Evolutionary conservation across 2,888 invertebrate species (phyloP), one percentile per base, ranked within the genome.

Genomic region (Euplexia lucipara): DNA sequence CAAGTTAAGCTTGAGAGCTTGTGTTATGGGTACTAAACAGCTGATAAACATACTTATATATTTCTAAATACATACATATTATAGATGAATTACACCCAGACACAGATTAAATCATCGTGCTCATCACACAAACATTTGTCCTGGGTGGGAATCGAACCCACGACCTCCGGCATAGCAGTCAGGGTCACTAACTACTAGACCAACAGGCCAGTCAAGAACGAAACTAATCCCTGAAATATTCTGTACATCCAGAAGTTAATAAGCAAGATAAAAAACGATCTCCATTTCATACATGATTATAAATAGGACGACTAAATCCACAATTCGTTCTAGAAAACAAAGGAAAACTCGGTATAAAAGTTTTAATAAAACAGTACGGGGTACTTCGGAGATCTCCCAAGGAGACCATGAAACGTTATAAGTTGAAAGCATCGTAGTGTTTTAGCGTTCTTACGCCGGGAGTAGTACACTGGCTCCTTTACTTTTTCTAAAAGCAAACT

Each of bases 311-410:
- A 56, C 56, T 72, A 49, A 60, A 72, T 77, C 59, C 16, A 52
- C 57, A 65, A 65, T 71, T 66, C 45, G 39, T 71, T 72, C 45
- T 58, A 47, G 60, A 81, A 79, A 70, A 78, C 49, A 67, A 60
- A 71, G 20, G 48, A 58, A 64, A 73, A 61, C 20, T 45, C 39
- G 3, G 54, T 78, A 74, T 66, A 78, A 85, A 83, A 85, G 79
- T 86, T 86, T 83, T 81, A 86, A 81, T 83, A 86, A 84, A 81
- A 81, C 74, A 79, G 77, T 75, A 75, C 76, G 57, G 56, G 39
- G 68, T 70, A 75, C 70, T 72, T 71, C 16, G 51, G 64, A 73
- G 71, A 76, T 69, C 56, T 83, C 83, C 86, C 86, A 59, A 9
- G 32, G 86, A 79, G 83, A 75, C 82, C 73, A 73, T 81, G 83